These are phyloP conservation scores for Pachyrhynchus sulphureomaculatus DNA, from an alignment of 1,140 invertebrate genomes.

Conservation along the genomic window DNA sequence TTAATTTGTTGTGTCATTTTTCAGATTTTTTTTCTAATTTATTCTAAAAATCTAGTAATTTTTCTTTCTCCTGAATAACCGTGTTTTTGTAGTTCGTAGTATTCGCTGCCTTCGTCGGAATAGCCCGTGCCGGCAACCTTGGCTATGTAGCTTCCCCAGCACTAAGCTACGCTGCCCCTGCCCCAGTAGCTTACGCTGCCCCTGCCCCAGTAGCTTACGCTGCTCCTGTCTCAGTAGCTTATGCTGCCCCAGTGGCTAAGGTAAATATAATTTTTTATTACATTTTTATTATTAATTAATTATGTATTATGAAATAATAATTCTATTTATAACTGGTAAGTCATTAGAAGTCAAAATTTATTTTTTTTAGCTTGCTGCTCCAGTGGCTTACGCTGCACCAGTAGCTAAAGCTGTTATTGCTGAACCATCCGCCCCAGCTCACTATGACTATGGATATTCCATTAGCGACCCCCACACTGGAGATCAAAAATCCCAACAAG, in stretches of 20 bases:
- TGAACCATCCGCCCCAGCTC: constrained; percentile 58
- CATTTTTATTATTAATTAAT: background rate
- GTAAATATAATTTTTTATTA: too few species aligned
- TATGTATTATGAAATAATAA: too few species aligned
- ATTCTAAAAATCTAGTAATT: background rate
- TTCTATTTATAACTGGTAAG: too few species aligned
- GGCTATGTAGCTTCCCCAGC: background rate
- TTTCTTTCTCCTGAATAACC: background rate
- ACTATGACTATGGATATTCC: constrained; percentile 59
- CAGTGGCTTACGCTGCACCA: too few species aligned
- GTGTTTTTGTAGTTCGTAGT: constrained; percentile 43
- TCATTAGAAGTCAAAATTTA: background rate
- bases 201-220: background rate
- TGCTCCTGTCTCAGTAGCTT: too few species aligned
- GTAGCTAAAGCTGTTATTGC: constrained; percentile 31
- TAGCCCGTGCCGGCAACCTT: constrained; percentile 18
- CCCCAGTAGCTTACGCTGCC: background rate
- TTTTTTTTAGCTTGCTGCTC: background rate
- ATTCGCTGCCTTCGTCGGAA: constrained; percentile 42
- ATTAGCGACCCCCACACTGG: constrained; percentile 61
- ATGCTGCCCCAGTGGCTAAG: too few species aligned
- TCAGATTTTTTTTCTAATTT: background rate
- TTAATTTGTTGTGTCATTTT: background rate
- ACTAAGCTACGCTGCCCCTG: background rate
- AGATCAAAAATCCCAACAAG: constrained; percentile 61